Evolutionary conservation across 23 tunicate species (phyloP).

Genomic region (Phallusia fumigata): DNA sequence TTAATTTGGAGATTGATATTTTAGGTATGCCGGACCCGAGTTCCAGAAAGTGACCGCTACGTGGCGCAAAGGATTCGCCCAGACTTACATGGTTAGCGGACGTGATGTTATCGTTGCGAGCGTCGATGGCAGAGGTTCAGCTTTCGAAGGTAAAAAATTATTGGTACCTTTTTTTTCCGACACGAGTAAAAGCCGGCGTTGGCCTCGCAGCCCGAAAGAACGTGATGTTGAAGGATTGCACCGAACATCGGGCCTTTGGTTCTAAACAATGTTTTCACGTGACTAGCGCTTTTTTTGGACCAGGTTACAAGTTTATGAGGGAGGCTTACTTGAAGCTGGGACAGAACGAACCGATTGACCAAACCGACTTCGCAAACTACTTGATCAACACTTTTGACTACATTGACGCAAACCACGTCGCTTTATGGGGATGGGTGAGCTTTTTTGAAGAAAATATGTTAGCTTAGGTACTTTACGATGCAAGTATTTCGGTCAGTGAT

Average conservation of each 20-base stretch:
- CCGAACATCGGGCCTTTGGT: too few relatives aligned
- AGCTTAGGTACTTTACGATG: not conserved
- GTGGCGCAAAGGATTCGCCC: constrained; percentile 79
- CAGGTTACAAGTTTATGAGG: constrained; percentile 94
- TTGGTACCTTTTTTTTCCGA: too few relatives aligned
- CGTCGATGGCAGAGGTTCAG: constrained; percentile 97
- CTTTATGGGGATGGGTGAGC: constrained; percentile 97
- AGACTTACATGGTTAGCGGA: constrained; percentile 81
- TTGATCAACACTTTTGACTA: constrained; percentile 21
- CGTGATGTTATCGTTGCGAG: constrained; percentile 84
- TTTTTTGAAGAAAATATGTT: too few relatives aligned
- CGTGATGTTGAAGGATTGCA: too few relatives aligned
- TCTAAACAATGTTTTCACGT: too few relatives aligned
- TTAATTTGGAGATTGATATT: too few relatives aligned
- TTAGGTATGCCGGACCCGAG: constrained; percentile 97
- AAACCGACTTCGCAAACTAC: constrained; percentile 80
- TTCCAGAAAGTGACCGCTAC: constrained; percentile 74
- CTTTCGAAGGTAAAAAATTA: constrained; percentile 90
- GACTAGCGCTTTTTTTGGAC: not conserved
- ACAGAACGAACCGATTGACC: constrained; percentile 88
- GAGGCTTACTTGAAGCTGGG: constrained; percentile 74
- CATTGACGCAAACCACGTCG: constrained; percentile 62
- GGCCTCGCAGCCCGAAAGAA: too few relatives aligned
- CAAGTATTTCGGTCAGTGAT: too few relatives aligned
- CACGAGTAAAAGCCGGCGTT: too few relatives aligned